Evolutionary conservation across 1,140 invertebrate genomes (phyloP).

Genomic region (Ceratosolen solmsi): DNA sequence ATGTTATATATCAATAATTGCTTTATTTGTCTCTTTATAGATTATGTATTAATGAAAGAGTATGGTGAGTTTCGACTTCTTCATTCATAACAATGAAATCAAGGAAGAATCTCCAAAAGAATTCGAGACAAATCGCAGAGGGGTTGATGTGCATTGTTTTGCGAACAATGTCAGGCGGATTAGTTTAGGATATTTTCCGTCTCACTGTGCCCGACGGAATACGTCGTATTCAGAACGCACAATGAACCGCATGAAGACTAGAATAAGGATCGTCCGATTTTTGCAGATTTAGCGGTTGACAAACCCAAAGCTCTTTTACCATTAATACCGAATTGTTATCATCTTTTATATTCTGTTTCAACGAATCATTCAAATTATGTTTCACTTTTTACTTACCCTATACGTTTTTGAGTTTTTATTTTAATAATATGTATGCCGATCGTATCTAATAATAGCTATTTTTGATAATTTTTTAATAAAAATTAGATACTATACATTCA

Average conservation of each 20-base stretch:
- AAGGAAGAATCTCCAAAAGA: conserved; percentile 27
- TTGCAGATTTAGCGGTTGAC: conserved; percentile 38
- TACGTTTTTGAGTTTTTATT: no score
- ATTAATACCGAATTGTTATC: conserved; percentile 32
- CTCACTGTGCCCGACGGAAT: conserved; percentile 4
- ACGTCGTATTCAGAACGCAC: not conserved
- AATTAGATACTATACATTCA: no score
- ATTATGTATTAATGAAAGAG: not conserved
- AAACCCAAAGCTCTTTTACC: conserved; percentile 22
- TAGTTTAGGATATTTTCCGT: conserved; percentile 55
- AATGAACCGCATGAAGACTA: conserved; percentile 33
- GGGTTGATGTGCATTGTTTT: conserved; percentile 57
- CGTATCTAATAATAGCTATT: no score
- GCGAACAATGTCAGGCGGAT: conserved; percentile 63
- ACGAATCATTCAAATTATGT: not conserved
- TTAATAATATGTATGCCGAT: no score
- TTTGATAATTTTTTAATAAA: no score
- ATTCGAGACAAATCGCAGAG: conserved; percentile 12
- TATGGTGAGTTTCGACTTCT: conserved; percentile 57
- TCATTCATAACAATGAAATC: conserved; percentile 37
- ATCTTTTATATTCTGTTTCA: not conserved
- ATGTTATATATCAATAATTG: not conserved
- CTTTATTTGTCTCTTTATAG: not conserved
- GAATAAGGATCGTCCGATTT: conserved; percentile 40
- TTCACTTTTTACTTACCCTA: not conserved